These are phyloP conservation scores for Mesorhabditis sp. DNA, from an alignment of 2,888 invertebrate genomes.

Conservation along the genomic window DNA sequence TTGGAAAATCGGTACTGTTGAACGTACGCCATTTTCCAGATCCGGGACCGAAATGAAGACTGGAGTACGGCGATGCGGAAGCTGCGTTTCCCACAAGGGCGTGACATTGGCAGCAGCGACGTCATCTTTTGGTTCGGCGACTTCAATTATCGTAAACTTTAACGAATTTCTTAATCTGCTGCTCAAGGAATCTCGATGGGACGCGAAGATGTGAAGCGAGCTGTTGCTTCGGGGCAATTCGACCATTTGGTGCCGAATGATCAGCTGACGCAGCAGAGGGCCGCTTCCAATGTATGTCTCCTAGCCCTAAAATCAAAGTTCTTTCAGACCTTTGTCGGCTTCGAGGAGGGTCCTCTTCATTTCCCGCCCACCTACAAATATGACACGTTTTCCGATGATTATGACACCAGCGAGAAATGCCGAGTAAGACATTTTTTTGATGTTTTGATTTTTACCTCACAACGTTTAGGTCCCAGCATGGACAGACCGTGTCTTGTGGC, in stretches of 20 bases:
- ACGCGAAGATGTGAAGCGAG: conserved; percentile 70
- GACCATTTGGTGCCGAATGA: conserved; percentile 77
- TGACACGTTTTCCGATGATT: conserved; percentile 95
- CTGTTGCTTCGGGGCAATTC: conserved; percentile 74
- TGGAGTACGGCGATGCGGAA: conserved; percentile 90
- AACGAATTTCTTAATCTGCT: not conserved
- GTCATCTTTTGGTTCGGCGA: conserved; percentile 99
- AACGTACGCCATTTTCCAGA: conserved; percentile 10
- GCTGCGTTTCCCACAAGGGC: conserved; percentile 60
- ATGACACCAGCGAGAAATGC: conserved; percentile 92
- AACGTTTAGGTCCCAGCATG: conserved; percentile 87
- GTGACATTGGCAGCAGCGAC: conserved; percentile 80
- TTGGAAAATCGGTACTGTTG: conserved; percentile 56
- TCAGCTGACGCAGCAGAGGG: conserved; percentile 71
- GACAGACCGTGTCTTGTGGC: conserved; percentile 96
- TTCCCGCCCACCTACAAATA: conserved; percentile 98
- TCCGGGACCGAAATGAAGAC: conserved; percentile 85
- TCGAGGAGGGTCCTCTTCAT: conserved; percentile 81
- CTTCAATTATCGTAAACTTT: conserved; percentile 76
- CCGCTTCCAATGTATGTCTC: conserved; percentile 15
- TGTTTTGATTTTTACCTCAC: not conserved
- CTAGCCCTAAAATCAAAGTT: not conserved
- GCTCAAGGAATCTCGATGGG: conserved; percentile 4
- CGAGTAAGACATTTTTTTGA: conserved; percentile 15
- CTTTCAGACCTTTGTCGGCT: conserved; percentile 78